Evolutionary conservation across 2,797 vertebrate species (phyloP), one percentile per base, ranked within the genome.

Genomic region (Pseudomugil gertrudae): DNA sequence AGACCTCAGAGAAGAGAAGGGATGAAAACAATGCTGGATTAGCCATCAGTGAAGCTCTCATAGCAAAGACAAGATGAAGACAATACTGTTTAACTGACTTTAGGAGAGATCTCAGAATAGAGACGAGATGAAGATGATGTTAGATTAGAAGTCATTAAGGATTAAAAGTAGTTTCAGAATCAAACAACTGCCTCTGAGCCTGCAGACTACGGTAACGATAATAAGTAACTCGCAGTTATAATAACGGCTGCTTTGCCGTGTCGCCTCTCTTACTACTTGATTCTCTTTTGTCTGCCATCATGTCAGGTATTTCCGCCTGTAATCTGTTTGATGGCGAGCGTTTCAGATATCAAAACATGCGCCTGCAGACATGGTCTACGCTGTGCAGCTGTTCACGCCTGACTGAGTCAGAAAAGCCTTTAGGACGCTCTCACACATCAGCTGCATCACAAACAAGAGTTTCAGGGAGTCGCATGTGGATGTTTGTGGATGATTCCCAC

Each of bases 261-360:
- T 33, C 56, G 33, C 50, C 43, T 19, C 26, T 29, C 58, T 38
- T 23, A 33, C 14, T 35, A 15, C 60, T 29, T 0, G 21, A 19
- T 30, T 57, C 32, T 56, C 66, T 69, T 59, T 19, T 76, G 75
- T 74, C 58, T 57, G 58, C 52, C 23, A 17, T 66, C 69, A 11
- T 14, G 67, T 74, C 77, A 63, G 74, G 69, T 78, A 53, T 70
- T 63, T 67, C 79, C 32, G 19, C 14, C 54, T 8, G 7, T 75
- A 71, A 77, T 82, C 79, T 74, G 63, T 75, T 66, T 69, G 74
- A 80, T 74, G 47, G 74, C 10, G 43, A 69, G 3, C 6, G 63
- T 75, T 82, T 57, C 57, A 71, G 57, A 77, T 69, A 79, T 82
- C 78, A 80, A 69, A 86, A 87, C 83, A 79, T 27, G 33, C 2